A percentile compares a stretch with the other conserved stretches of the same genome.
These are phyloP conservation scores for Poeciliopsis prolifica DNA, from an alignment of 2,113 vertebrate genomes.

Conservation along the genomic window DNA sequence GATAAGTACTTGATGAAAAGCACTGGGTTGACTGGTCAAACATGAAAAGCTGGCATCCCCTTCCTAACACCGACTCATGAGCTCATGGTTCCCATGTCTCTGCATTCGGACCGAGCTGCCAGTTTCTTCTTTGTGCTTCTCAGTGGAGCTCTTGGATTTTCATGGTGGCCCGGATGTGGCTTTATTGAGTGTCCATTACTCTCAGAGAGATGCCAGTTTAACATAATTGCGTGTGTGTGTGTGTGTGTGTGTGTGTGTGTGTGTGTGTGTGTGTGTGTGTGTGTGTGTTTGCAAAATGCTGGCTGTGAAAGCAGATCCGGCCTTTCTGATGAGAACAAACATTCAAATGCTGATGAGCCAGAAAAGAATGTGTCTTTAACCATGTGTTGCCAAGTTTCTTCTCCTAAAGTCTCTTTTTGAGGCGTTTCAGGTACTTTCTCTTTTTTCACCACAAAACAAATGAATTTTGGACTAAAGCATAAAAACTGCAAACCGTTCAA, in stretches of 20 bases:
- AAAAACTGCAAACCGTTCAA: too few species aligned
- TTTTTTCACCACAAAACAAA: neutral
- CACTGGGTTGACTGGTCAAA: constrained; percentile 22
- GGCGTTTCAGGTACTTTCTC: neutral
- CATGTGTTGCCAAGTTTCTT: constrained; percentile 1
- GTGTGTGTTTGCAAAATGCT: constrained; percentile 33
- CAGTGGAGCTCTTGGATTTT: constrained; percentile 58
- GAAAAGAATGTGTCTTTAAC: constrained; percentile 41
- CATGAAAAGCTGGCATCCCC: constrained; percentile 45
- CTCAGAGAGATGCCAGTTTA: constrained; percentile 56
- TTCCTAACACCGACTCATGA: constrained; percentile 46
- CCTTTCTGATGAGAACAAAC: constrained; percentile 55
- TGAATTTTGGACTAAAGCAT: neutral
- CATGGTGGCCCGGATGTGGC: constrained; percentile 70
- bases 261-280: constrained; percentile 31
- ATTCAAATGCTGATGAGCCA: constrained; percentile 73
- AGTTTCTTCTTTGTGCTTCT: constrained; percentile 63
- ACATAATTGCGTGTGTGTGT: constrained; percentile 37
- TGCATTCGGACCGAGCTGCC: constrained; percentile 42
- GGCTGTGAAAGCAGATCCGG: constrained; percentile 47
- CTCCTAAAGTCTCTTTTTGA: constrained; percentile 1
- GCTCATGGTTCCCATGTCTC: constrained; percentile 66
- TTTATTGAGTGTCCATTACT: constrained; percentile 62
- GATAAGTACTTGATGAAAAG: constrained; percentile 34
- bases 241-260: constrained; percentile 28